Evolutionary conservation across 2,113 vertebrate species (phyloP).

Genomic region (Petaurus breviceps): DNA sequence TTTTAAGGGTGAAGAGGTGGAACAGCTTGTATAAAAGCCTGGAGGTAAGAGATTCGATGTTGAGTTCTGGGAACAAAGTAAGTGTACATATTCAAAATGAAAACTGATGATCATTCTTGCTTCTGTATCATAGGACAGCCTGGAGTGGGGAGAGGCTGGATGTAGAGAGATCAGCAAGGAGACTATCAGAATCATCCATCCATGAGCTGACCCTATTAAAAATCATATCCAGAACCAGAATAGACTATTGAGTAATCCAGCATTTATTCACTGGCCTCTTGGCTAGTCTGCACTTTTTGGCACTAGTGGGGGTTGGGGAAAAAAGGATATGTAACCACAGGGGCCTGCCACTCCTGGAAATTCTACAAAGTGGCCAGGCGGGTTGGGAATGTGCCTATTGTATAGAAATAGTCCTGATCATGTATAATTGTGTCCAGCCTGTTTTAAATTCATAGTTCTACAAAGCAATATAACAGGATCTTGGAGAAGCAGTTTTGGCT

Average conservation of each 20-base stretch:
- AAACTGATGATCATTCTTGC: background rate
- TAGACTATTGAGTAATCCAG: background rate
- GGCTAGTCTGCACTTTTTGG: background rate
- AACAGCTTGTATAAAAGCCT: background rate
- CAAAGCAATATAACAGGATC: background rate
- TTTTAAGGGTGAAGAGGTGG: background rate
- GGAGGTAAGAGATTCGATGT: background rate
- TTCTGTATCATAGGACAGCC: background rate
- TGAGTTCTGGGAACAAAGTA: background rate
- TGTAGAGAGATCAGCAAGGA: background rate
- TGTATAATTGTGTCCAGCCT: background rate
- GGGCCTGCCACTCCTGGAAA: background rate
- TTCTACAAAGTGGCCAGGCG: background rate
- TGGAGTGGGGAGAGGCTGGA: background rate
- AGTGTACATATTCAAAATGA: background rate
- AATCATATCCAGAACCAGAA: background rate
- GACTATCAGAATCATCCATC: background rate
- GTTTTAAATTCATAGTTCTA: background rate
- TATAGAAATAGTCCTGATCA: background rate
- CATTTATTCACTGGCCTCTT: background rate
- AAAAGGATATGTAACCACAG: background rate
- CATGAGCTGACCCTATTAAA: background rate
- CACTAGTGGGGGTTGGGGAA: background rate
- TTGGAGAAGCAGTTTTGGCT: constrained; percentile 4
- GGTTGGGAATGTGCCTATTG: background rate